phyloP scores from a whole-genome alignment of 2,113 vertebrate genomes.

The Anolis carolinensis region DNA sequence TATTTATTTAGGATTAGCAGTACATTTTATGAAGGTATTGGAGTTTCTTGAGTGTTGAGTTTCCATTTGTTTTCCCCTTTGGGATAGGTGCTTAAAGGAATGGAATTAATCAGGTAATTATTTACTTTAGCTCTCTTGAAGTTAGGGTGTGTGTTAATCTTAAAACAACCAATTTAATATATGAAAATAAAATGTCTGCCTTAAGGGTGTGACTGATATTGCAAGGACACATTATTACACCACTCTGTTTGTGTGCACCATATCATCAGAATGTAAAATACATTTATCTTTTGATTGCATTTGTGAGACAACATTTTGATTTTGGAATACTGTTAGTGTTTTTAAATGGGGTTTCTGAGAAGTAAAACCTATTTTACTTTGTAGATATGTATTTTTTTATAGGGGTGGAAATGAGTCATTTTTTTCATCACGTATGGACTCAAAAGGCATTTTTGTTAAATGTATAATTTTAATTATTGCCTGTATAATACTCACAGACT shows the following conservation, averaged over 20 bases:
- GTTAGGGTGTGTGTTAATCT: not conserved
- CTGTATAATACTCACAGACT: not conserved
- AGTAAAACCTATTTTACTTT: not conserved
- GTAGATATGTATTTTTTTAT: not conserved
- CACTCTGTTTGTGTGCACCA: not conserved
- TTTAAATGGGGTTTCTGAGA: not conserved
- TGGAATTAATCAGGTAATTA: not conserved
- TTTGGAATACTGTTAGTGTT: slow-evolving; percentile 12
- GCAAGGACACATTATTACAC: slow-evolving; percentile 6
- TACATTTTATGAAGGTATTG: too few species aligned
- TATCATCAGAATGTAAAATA: not conserved
- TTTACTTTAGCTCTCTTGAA: slow-evolving; percentile 14
- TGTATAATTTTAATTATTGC: not conserved
- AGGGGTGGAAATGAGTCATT: not conserved
- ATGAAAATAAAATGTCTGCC: slow-evolving; percentile 15
- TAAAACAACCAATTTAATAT: slow-evolving; percentile 1
- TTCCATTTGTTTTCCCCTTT: slow-evolving; percentile 6
- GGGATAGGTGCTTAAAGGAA: not conserved
- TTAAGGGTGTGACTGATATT: slow-evolving; percentile 20
- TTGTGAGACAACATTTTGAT: slow-evolving; percentile 20
- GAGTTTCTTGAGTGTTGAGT: slow-evolving; percentile 20
- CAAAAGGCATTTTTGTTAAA: not conserved
- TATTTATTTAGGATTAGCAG: not conserved
- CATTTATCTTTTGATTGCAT: not conserved
- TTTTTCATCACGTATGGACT: not conserved